A percentile compares a stretch with the other conserved stretches of the same genome.
Conservation (phyloP, 2,113 vertebrate genomes). For the Oncorhynchus nerka region DNA sequence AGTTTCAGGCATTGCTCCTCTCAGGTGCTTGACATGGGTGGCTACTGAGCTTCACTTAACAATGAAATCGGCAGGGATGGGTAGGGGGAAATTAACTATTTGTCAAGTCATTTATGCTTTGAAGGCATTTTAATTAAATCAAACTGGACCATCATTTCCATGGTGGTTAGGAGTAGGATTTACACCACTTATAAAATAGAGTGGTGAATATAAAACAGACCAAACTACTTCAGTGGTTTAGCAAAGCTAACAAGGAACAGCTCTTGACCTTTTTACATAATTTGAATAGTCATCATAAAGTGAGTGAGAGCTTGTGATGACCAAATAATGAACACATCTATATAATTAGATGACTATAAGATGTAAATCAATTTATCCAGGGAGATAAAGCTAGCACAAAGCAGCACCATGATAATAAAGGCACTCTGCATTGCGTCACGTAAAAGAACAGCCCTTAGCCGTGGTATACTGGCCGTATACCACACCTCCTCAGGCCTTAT, state of each 20-base stretch:
- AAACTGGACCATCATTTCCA: not conserved
- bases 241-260: slow-evolving; percentile 1
- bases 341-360: not conserved
- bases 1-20: not conserved
- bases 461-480: no score
- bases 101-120: not conserved
- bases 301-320: not conserved
- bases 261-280: not conserved
- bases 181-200: not conserved
- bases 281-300: not conserved
- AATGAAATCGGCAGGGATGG: not conserved
- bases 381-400: not conserved
- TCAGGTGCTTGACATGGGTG: slow-evolving; percentile 7
- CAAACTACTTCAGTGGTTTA: slow-evolving; percentile 1
- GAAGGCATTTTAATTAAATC: not conserved
- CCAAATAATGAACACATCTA: not conserved
- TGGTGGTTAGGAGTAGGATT: not conserved
- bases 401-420: not conserved
- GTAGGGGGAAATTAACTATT: not conserved
- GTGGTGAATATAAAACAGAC: not conserved
- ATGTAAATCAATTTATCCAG: not conserved
- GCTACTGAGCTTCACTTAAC: not conserved
- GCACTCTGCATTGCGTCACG: no score
- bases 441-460: no score
- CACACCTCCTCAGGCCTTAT: no score